A percentile compares a stretch with the other conserved stretches of the same genome.
phyloP scores from a whole-genome alignment of 1,140 invertebrate genomes.

The Oryctes rhinoceros region DNA sequence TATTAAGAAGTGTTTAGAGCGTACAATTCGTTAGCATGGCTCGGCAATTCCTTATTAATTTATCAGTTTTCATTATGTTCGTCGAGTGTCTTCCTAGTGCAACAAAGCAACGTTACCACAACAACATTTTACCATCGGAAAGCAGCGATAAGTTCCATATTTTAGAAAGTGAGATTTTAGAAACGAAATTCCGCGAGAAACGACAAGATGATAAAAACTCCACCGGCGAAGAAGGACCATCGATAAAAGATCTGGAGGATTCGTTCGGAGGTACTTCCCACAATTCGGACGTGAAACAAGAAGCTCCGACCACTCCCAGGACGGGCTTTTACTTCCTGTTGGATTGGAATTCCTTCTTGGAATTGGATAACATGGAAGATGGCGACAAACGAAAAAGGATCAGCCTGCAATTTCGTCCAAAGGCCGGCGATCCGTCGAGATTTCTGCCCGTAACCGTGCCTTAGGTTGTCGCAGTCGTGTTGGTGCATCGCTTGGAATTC shows the following conservation, averaged over 20 bases:
- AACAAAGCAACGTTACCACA: not conserved
- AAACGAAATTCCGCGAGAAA: not conserved
- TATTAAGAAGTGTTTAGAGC: not conserved
- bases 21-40: not conserved
- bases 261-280: conserved; percentile 74
- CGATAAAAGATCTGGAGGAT: conserved; percentile 73
- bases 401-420: conserved; percentile 79
- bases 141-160: conserved; percentile 2
- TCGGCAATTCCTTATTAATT: not conserved
- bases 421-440: conserved; percentile 78
- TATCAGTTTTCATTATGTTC: not conserved
- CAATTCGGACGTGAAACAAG: conserved; percentile 61
- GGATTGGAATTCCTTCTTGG: conserved; percentile 85
- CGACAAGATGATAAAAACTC: conserved; percentile 50
- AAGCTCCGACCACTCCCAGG: conserved; percentile 62
- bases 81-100: not conserved
- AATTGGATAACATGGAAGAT: conserved; percentile 77
- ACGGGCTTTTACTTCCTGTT: conserved; percentile 84
- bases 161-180: not conserved
- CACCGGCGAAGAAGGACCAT: conserved; percentile 56
- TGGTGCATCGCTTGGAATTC: not conserved
- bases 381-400: conserved; percentile 66
- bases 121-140: not conserved
- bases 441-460: conserved; percentile 78
- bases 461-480: conserved; percentile 51